Evolutionary conservation across 2,797 vertebrate genomes (phyloP).

Genomic region (Stomatorhinus walkeri): DNA sequence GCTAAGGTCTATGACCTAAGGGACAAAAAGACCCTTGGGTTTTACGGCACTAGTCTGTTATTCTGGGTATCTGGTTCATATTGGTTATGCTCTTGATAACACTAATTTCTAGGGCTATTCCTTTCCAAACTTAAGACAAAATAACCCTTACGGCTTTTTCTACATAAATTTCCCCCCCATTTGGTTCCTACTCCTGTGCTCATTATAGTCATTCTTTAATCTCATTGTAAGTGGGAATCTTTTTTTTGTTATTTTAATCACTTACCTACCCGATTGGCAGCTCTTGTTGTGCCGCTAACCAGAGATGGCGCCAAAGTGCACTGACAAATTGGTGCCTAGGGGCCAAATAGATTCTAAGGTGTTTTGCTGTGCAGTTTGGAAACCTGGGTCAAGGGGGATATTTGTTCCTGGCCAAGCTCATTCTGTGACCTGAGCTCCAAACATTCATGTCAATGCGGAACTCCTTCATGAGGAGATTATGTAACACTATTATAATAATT

Average conservation of each 20-base stretch:
- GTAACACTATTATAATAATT: slow-evolving; percentile 4
- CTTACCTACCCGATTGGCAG: neutral
- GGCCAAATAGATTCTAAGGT: neutral
- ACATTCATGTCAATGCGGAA: neutral
- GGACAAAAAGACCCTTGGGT: neutral
- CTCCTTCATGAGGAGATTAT: neutral
- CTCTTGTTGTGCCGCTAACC: neutral
- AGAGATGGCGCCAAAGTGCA: neutral
- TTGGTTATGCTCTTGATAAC: neutral
- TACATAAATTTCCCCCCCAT: neutral
- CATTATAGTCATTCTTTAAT: neutral
- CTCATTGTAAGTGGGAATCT: neutral
- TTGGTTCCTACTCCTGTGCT: neutral
- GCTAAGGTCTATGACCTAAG: neutral
- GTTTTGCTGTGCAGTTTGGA: neutral
- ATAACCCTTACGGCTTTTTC: neutral
- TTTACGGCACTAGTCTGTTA: neutral
- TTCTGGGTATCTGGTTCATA: neutral
- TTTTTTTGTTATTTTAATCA: neutral
- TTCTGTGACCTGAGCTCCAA: neutral
- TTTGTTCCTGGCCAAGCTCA: neutral
- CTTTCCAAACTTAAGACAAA: neutral
- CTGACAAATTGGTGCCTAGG: neutral
- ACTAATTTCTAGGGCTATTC: neutral
- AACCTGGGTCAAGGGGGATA: neutral